Base-by-base conservation (phyloP, 2,797 vertebrate species). In the Eulemur coronatus region DNA sequence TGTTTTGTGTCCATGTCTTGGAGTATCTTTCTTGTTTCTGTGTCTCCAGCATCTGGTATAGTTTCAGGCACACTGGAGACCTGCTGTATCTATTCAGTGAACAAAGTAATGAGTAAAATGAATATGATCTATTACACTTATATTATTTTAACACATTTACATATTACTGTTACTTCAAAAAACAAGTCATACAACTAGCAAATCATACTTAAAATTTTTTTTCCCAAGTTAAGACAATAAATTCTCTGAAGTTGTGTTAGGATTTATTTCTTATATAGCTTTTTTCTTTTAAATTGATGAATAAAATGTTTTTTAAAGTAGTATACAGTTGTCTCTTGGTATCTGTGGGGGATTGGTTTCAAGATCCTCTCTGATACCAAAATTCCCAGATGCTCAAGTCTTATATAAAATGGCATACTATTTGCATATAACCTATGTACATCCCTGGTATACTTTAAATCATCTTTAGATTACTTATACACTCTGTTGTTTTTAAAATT, bases 231-330 rank as follows among this genome's bases (percentile, higher is more conserved):
- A 67, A 86, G 93, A 84, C 28, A 86, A 73, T 95, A 95, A 76
- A 89, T 88, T 82, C 35, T 81, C 0, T 87, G 12, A 93, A 84
- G 11, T 89, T 93, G 17, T 76, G 5, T 6, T 87, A 76, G 92
- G 35, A 87, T 81, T 93, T 87, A 30, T 93, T 96, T 88, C 69
- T 89, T 84, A 35, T 70, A 8, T 93, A 59, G 79, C 41, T 89
- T 88, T 95, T 96, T 89, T 69, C 72, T 75, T 96, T 91, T 80
- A 82, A 92, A 89, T 94, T 84, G 70, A 38, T 92, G 12, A 94
- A 57, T 89, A 70, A 81, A 92, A 61, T 61, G 7, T 88, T 92
- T 82, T 67, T 8, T 2, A 67, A 94, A 92, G 70, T 65, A 73
- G 15, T 85, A 12, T 38, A 38, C 30, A 35, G n/a, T 69, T 38